Evolutionary conservation across 23 tunicate species (phyloP).

Genomic region (Trididemnum clinides): DNA sequence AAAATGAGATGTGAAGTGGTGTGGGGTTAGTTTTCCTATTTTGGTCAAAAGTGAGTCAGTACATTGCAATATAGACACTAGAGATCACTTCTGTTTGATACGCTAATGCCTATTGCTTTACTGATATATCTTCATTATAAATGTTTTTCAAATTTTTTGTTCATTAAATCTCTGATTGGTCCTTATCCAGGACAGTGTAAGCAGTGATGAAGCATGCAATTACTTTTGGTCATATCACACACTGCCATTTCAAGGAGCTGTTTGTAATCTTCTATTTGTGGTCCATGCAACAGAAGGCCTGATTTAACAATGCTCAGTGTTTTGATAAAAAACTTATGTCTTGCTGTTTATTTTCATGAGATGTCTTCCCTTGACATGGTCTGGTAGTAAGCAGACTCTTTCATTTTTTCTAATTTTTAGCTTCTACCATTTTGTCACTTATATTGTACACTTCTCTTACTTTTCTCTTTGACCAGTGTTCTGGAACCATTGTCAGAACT

Average conservation of each 20-base stretch:
- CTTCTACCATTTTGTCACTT: not conserved
- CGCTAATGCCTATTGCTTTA: conserved; percentile 8
- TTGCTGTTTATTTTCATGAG: not conserved
- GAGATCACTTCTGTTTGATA: conserved; percentile 23
- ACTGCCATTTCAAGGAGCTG: not conserved
- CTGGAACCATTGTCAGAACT: conserved; percentile 16
- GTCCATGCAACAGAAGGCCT: conserved; percentile 2
- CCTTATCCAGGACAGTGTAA: not conserved
- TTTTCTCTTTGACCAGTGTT: not conserved
- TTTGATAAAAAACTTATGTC: not conserved
- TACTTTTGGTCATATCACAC: not conserved
- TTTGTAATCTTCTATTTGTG: not conserved
- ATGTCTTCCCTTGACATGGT: not conserved
- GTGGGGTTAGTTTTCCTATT: not conserved
- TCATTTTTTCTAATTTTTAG: not conserved
- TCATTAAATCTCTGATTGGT: not conserved
- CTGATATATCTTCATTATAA: not conserved
- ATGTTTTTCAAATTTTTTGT: conserved; percentile 1
- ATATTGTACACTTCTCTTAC: not conserved
- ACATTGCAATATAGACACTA: not conserved
- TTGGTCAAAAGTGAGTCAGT: not conserved
- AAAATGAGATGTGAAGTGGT: not conserved
- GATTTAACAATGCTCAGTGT: not conserved
- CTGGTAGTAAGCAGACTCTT: not conserved
- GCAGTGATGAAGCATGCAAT: not conserved